Percentiles rank a stretch among this genome's conserved stretches.
These are phyloP conservation scores for Phorcus lineatus DNA, from an alignment of 2,888 invertebrate species.

Conservation along the genomic window DNA sequence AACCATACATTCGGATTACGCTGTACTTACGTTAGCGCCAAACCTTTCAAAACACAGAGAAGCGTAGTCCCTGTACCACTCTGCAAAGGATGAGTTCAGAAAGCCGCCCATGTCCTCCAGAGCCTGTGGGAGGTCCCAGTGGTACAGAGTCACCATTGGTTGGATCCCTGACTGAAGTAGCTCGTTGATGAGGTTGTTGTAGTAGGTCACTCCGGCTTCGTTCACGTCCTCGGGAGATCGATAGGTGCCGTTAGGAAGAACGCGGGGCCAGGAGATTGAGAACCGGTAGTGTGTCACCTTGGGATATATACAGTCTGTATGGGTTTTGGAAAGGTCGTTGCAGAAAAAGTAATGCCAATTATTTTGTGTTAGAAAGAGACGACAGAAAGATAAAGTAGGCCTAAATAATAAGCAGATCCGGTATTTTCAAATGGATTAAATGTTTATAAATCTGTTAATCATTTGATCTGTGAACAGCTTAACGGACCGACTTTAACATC, in stretches of 20 bases:
- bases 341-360: no score
- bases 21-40: constrained; percentile 66
- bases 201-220: constrained; percentile 84
- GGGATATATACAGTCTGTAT: neutral
- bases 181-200: constrained; percentile 85
- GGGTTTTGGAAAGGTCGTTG: no score
- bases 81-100: constrained; percentile 64
- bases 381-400: no score
- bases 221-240: constrained; percentile 77
- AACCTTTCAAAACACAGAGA: constrained; percentile 67
- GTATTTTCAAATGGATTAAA: no score
- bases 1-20: no score
- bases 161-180: constrained; percentile 80
- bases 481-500: no score
- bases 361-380: no score
- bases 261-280: constrained; percentile 83
- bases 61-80: constrained; percentile 71
- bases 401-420: no score
- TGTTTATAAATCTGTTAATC: no score
- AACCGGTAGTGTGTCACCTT: constrained; percentile 74
- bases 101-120: constrained; percentile 76
- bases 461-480: no score
- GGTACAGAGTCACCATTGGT: constrained; percentile 80
- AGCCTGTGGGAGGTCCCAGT: constrained; percentile 75
- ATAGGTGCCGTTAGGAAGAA: constrained; percentile 81